A percentile compares a stretch with the other conserved stretches of the same genome.
Conservation (phyloP, 2,113 vertebrate genomes). For the Axis porcinus region DNA sequence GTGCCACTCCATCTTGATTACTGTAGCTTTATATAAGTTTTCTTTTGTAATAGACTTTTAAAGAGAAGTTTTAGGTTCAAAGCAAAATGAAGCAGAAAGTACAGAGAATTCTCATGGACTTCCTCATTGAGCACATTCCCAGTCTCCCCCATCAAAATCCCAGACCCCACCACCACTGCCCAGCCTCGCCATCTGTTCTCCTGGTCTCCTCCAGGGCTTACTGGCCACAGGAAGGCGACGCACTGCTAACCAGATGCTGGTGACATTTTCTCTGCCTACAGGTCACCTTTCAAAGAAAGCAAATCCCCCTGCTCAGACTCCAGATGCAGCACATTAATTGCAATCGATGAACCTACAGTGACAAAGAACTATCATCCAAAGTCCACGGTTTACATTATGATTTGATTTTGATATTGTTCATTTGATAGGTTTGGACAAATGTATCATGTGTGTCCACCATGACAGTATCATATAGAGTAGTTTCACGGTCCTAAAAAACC, state of each 20-base stretch:
- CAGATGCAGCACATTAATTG: background rate
- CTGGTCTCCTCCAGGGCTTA: background rate
- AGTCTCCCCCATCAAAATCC: background rate
- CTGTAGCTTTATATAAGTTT: background rate
- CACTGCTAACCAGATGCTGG: background rate
- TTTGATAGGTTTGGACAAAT: background rate
- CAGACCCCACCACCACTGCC: background rate
- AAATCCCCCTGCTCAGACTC: constrained; percentile 55
- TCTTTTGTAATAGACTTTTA: background rate
- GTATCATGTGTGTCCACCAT: background rate
- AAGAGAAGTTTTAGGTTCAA: background rate
- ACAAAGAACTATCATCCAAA: background rate
- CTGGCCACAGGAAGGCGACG: background rate
- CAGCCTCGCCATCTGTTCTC: background rate
- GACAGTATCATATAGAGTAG: background rate
- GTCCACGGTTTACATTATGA: background rate
- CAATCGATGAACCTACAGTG: background rate
- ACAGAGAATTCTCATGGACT: background rate
- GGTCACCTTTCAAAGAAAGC: constrained; percentile 68
- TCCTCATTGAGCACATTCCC: background rate
- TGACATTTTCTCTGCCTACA: constrained; percentile 53
- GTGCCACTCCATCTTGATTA: background rate
- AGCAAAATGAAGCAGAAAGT: background rate
- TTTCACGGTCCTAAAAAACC: background rate
- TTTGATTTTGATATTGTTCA: background rate